Percentiles rank a stretch among this genome's conserved stretches.
Evolutionary conservation across 2,797 vertebrate genomes (phyloP).

Genomic region (Heliangelus exortis): DNA sequence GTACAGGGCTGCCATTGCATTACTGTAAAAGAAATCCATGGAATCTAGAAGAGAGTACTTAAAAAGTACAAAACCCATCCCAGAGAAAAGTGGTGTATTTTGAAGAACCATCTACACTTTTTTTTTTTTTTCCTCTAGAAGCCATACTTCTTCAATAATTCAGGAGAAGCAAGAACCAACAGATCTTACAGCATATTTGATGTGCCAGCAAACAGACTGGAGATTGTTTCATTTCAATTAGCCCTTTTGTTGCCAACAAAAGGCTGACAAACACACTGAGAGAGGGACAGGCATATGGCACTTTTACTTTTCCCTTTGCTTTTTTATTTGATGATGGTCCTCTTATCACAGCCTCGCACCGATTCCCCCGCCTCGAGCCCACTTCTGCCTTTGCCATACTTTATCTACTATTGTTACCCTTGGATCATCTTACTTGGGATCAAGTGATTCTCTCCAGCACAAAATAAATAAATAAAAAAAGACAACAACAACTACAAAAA

Average conservation of each 20-base stretch:
- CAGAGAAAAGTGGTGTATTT: neutral
- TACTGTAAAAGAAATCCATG: neutral
- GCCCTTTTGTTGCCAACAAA: conserved; percentile 90
- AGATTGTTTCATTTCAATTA: conserved; percentile 90
- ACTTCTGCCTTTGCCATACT: conserved; percentile 42
- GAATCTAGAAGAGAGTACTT: neutral
- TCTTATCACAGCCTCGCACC: conserved; percentile 57
- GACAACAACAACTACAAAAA: conserved; percentile 78
- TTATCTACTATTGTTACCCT: conserved; percentile 72
- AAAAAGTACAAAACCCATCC: neutral
- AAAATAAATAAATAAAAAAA: conserved; percentile 76
- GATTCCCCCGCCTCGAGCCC: conserved; percentile 48
- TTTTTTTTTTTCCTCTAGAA: conserved; percentile 72
- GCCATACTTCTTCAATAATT: conserved; percentile 88
- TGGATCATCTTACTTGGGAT: conserved; percentile 87
- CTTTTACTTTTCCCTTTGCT: conserved; percentile 82
- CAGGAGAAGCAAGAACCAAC: conserved; percentile 85
- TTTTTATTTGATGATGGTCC: conserved; percentile 67
- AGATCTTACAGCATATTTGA: conserved; percentile 92
- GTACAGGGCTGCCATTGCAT: neutral
- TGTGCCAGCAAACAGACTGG: conserved; percentile 89
- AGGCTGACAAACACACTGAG: conserved; percentile 87
- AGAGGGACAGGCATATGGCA: conserved; percentile 76
- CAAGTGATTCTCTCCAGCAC: conserved; percentile 84
- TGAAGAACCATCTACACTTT: conserved; percentile 60